Conservation (phyloP, 2,113 vertebrate genomes). For the Pelecanoides urinatrix region DNA sequence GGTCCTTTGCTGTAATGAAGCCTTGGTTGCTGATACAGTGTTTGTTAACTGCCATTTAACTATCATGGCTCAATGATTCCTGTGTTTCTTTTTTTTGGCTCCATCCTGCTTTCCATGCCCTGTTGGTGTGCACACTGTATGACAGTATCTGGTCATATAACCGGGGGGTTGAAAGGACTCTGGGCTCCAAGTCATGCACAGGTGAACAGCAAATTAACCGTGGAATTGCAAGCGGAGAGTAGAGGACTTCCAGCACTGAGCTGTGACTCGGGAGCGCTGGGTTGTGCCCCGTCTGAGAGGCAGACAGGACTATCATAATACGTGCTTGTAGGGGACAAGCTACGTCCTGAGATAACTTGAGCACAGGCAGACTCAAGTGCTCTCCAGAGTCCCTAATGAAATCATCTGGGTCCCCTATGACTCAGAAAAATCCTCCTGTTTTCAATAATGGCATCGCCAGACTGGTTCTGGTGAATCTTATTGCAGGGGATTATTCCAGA, state of each 20-base stretch:
- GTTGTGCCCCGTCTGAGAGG: neutral
- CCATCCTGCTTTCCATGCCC: neutral
- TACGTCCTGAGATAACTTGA: neutral
- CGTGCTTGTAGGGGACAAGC: neutral
- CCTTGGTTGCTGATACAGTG: accelerated
- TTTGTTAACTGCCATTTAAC: neutral
- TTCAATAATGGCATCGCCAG: neutral
- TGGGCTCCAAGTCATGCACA: neutral
- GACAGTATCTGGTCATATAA: neutral
- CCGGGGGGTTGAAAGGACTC: neutral
- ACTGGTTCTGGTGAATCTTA: neutral
- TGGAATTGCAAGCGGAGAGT: neutral
- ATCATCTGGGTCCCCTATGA: neutral
- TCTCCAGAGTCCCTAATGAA: neutral
- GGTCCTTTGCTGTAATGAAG: neutral
- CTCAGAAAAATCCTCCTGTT: constrained; percentile 22
- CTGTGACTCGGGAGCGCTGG: neutral
- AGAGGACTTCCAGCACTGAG: neutral
- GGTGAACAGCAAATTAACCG: neutral
- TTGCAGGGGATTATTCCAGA: neutral
- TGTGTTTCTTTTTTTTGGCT: neutral
- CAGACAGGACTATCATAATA: neutral
- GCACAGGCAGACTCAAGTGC: neutral
- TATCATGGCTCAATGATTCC: neutral
- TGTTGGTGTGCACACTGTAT: neutral